Conservation (phyloP, 2,113 vertebrate genomes). For the Psittacula cyanocephala region DNA sequence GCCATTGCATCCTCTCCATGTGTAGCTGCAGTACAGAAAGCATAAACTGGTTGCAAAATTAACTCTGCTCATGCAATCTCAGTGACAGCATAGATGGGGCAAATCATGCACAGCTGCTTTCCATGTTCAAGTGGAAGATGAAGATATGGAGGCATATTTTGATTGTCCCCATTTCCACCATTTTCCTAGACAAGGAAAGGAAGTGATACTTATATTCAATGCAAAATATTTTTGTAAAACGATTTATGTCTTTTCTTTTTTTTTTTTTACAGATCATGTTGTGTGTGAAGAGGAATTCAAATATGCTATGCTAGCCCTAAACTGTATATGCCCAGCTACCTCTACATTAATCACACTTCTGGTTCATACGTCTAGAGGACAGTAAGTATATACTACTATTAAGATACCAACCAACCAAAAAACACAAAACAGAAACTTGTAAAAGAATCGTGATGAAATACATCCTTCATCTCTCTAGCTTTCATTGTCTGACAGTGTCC, state of each 20-base stretch:
- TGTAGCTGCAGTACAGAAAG: neutral
- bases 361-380: conserved; percentile 95
- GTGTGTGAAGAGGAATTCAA: conserved; percentile 99
- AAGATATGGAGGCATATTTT: neutral
- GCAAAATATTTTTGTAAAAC: neutral
- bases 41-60: neutral
- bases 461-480: neutral
- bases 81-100: neutral
- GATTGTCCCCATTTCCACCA: neutral
- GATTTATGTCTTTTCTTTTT: neutral
- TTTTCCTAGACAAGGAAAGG: neutral
- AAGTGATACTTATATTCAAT: neutral
- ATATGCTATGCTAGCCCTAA: conserved; percentile 95
- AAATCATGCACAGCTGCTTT: neutral
- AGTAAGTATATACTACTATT: conserved; percentile 81
- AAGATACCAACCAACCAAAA: neutral
- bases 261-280: conserved; percentile 87
- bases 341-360: conserved; percentile 95
- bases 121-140: neutral
- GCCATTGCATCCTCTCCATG: neutral
- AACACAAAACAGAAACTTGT: neutral
- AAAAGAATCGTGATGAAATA: neutral
- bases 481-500: neutral
- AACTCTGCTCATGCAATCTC: neutral
- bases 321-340: conserved; percentile 94